Conservation (phyloP, 2,888 invertebrate genomes). For the Resseliella maxima region DNA sequence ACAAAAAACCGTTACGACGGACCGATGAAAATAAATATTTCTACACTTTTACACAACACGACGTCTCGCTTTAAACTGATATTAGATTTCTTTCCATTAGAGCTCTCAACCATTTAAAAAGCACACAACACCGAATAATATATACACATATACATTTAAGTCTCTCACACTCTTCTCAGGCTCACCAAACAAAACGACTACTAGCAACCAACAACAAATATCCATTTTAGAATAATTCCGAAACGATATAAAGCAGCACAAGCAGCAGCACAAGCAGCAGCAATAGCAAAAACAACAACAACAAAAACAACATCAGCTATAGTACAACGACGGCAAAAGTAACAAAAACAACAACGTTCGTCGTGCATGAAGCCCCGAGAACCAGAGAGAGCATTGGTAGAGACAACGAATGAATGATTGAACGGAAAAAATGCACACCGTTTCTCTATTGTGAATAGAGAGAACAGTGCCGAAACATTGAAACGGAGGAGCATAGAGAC, state of each 20-base stretch:
- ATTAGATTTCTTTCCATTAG: slow-evolving; percentile 53
- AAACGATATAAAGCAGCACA: slow-evolving; percentile 48
- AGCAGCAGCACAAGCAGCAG: background rate
- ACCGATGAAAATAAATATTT: slow-evolving; percentile 47
- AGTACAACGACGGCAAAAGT: slow-evolving; percentile 38
- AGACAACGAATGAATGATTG: slow-evolving; percentile 53
- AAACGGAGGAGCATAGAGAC: slow-evolving; percentile 26
- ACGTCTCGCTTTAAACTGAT: slow-evolving; percentile 55
- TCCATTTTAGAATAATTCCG: slow-evolving; percentile 53
- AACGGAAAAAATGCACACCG: slow-evolving; percentile 53
- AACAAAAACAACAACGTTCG: slow-evolving; percentile 51
- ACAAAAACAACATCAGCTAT: background rate
- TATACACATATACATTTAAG: slow-evolving; percentile 53
- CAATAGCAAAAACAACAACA: background rate
- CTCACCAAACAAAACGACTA: slow-evolving; percentile 53
- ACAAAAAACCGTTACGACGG: slow-evolving; percentile 51
- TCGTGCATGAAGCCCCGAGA: slow-evolving; percentile 42
- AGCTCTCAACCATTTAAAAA: slow-evolving; percentile 53
- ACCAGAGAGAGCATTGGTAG: slow-evolving; percentile 53
- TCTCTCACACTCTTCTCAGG: slow-evolving; percentile 51
- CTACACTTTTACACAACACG: slow-evolving; percentile 55
- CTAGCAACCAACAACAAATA: slow-evolving; percentile 44
- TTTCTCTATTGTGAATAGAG: slow-evolving; percentile 53
- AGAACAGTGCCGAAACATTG: background rate
- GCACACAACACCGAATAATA: slow-evolving; percentile 53